Evolutionary conservation across 2,113 vertebrate species (phyloP), one percentile per base, ranked within the genome.

Genomic region (Dissostichus mawsoni): DNA sequence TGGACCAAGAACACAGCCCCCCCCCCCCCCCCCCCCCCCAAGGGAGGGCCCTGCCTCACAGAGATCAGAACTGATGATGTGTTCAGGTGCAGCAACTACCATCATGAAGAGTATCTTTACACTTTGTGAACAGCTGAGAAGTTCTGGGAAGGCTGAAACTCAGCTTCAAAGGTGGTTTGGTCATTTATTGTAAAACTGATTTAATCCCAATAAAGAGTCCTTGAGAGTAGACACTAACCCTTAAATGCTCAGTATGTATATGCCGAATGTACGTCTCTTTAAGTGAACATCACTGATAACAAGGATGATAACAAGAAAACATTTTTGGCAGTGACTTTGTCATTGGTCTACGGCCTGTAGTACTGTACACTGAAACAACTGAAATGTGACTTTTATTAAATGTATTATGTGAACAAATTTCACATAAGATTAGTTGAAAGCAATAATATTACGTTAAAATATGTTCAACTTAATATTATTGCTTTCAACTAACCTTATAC

Each of bases 1-100:
- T 58, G 72, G 80, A 71, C 64, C 13, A 16, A 25, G 62, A 55
- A 51, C 53, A 72, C 47, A 47, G 45, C 14, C 8, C 2, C 2
- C 36, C 36, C 76, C 51, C 20, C 20, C 20, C 20, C 20, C 20
- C 20, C 20, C 29, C n/a, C 59, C 33, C 69, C n/a, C 62, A 29
- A n/a, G 69, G 3, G 8, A 69, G 4, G 18, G 23, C 29, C 58
- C 58, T 41, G 23, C 52, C 52, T 76, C n/a, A 59, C 64, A 20
- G 11, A 53, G 55, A 76, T 65, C 16, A 68, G 25, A 69, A 13
- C 29, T 61, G 18, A 78, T 59, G 57, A 25, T 51, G 47, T 53
- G 57, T 51, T 74, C 13, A 51, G 70, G 20, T 20, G 8, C 20
- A 53, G 1, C 5, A 8, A n/a, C 11, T n/a, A 8, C 58, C 29